These are phyloP conservation scores for Neoniphon sammara DNA, from an alignment of 2,797 vertebrate species.

Conservation along the genomic window DNA sequence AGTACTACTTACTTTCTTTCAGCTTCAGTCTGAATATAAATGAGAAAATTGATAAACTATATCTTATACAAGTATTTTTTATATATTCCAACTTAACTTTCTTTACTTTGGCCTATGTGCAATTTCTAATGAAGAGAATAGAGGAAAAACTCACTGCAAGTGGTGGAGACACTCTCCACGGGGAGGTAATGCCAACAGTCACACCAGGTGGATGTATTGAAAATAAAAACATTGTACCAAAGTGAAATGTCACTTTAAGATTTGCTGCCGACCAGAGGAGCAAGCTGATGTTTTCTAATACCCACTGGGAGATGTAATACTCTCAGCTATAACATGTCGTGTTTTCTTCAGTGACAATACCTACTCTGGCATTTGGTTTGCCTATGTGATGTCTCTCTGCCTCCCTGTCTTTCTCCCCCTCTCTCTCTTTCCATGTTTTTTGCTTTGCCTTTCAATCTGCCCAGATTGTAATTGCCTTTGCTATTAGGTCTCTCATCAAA, in stretches of 20 bases:
- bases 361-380: constrained; percentile 30
- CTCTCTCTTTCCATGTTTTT: constrained; percentile 32
- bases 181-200: too few species aligned
- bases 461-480: constrained; percentile 67
- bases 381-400: constrained; percentile 33
- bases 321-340: constrained; percentile 23
- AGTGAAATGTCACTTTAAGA: neutral
- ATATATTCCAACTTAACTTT: too few species aligned
- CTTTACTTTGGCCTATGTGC: too few species aligned
- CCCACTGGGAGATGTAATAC: constrained; percentile 25
- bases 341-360: constrained; percentile 39
- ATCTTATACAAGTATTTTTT: too few species aligned
- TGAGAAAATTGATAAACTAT: too few species aligned
- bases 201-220: too few species aligned
- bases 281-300: neutral
- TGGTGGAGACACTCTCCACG: neutral
- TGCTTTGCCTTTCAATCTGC: constrained; percentile 53
- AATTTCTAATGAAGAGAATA: too few species aligned
- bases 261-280: neutral
- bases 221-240: too few species aligned
- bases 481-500: constrained; percentile 80
- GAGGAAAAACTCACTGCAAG: neutral
- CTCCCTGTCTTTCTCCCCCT: constrained; percentile 36
- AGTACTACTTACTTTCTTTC: neutral
- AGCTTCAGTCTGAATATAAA: too few species aligned